These are phyloP conservation scores for Microtus oregoni DNA, from an alignment of 2,113 vertebrate species.

Conservation along the genomic window DNA sequence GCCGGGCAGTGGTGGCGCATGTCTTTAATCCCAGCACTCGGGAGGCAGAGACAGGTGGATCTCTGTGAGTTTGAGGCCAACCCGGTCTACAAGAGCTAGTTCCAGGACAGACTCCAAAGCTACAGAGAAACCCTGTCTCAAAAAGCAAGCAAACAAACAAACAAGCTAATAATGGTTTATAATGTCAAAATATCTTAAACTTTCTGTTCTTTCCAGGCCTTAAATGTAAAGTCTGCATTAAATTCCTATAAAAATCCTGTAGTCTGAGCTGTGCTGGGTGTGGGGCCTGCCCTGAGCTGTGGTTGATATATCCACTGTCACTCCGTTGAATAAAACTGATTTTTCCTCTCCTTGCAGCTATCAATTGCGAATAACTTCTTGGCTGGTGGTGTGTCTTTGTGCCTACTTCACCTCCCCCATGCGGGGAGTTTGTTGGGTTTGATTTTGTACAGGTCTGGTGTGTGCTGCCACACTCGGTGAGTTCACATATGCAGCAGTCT, in stretches of 20 bases:
- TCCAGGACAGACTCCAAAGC: too few relatives aligned
- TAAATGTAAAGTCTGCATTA: constrained; percentile 53
- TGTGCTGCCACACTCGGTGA: background rate
- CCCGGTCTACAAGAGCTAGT: too few relatives aligned
- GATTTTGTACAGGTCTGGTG: background rate
- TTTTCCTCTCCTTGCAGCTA: too few relatives aligned
- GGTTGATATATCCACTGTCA: background rate
- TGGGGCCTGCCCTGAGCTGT: background rate
- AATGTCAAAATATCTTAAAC: constrained; percentile 69
- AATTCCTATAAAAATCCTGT: constrained; percentile 48
- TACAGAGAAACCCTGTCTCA: too few relatives aligned
- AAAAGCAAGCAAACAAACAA: too few relatives aligned
- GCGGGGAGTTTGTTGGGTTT: background rate
- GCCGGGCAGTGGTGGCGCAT: too few relatives aligned
- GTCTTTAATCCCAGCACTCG: too few relatives aligned
- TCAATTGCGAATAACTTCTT: background rate
- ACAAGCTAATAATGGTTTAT: constrained; percentile 34
- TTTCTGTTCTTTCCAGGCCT: constrained; percentile 56
- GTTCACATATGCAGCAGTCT: background rate
- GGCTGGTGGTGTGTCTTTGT: background rate
- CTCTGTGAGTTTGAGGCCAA: too few relatives aligned
- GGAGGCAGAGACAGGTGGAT: too few relatives aligned
- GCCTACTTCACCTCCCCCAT: background rate
- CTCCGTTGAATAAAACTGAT: background rate
- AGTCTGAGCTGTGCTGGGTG: background rate